Evolutionary conservation across 2,888 invertebrate species (phyloP).

Genomic region (Dynastes maya): DNA sequence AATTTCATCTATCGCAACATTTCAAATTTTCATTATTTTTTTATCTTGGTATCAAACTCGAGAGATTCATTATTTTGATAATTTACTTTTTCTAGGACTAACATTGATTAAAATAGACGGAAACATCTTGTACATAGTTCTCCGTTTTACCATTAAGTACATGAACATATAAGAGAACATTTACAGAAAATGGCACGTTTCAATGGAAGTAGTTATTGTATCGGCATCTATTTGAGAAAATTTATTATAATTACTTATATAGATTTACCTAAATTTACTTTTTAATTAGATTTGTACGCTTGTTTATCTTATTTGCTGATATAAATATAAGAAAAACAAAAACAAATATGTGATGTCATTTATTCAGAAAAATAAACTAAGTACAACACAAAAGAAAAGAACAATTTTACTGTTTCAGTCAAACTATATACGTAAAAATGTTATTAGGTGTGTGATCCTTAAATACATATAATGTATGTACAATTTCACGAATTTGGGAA

Average conservation of each 20-base stretch:
- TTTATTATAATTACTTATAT: too few relatives aligned
- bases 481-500: slow-evolving; percentile 21
- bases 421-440: slow-evolving; percentile 45
- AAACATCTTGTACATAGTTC: too few relatives aligned
- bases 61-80: too few relatives aligned
- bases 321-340: slow-evolving; percentile 34
- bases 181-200: neutral
- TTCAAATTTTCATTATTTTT: too few relatives aligned
- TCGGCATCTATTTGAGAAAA: neutral
- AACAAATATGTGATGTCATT: slow-evolving; percentile 41
- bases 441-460: slow-evolving; percentile 24
- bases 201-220: slow-evolving; percentile 19
- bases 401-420: slow-evolving; percentile 6
- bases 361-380: slow-evolving; percentile 46
- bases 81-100: too few relatives aligned
- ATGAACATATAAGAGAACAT: neutral
- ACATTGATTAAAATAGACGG: too few relatives aligned
- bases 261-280: too few relatives aligned
- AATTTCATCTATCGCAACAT: too few relatives aligned
- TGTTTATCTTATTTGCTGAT: neutral
- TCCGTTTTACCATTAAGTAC: too few relatives aligned
- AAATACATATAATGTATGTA: slow-evolving; percentile 40
- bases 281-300: too few relatives aligned
- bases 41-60: too few relatives aligned
- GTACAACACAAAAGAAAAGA: slow-evolving; percentile 37